These are phyloP conservation scores for Calliphora vomitoria DNA, from an alignment of 2,888 invertebrate genomes.

Conservation along the genomic window DNA sequence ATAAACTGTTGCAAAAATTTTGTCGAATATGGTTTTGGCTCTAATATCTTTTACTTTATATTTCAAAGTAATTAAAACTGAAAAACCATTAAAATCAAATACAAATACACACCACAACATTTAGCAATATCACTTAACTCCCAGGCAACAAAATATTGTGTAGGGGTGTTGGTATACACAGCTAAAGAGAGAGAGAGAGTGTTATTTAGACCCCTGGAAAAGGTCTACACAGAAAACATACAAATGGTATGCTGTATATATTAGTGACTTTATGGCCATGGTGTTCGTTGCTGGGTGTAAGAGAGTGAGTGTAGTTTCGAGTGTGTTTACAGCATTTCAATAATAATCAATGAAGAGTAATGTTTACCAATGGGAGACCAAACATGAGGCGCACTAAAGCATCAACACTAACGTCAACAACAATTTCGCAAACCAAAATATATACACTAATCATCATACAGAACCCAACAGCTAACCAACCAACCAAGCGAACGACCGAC, in stretches of 20 bases:
- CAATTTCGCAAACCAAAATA: conserved; percentile 64
- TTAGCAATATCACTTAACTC: conserved; percentile 50
- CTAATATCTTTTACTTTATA: conserved; percentile 50
- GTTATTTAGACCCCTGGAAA: not conserved
- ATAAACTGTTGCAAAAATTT: conserved; percentile 51
- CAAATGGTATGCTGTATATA: not conserved
- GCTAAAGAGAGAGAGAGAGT: not conserved
- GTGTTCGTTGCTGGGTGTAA: conserved; percentile 5
- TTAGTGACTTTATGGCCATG: not conserved
- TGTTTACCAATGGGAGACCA: conserved; percentile 73
- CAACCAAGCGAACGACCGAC: conserved; percentile 44
- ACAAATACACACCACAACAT: conserved; percentile 46
- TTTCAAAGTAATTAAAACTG: conserved; percentile 73
- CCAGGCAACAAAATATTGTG: conserved; percentile 29
- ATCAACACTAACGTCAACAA: conserved; percentile 71
- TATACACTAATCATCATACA: conserved; percentile 65
- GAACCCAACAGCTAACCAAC: conserved; percentile 40
- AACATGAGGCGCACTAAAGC: conserved; percentile 73
- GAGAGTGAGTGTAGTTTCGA: conserved; percentile 23
- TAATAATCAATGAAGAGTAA: conserved; percentile 74
- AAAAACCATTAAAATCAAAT: conserved; percentile 72
- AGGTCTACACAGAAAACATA: not conserved
- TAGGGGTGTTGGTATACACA: not conserved
- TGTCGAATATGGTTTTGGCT: conserved; percentile 29
- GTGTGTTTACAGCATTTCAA: conserved; percentile 70